Conservation (phyloP, 2,888 invertebrate species). For the Eristalis tenax region DNA sequence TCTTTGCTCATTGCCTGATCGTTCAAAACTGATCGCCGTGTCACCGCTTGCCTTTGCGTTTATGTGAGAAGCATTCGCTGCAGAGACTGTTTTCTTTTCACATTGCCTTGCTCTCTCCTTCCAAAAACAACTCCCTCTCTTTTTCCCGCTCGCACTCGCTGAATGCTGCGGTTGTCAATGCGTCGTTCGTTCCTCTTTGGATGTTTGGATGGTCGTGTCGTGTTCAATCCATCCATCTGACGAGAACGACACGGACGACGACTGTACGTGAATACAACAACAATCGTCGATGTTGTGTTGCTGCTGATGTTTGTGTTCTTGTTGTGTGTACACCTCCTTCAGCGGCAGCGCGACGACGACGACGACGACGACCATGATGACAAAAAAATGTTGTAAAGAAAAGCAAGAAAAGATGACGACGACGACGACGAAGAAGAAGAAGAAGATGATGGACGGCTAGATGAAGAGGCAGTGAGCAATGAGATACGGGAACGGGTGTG, state of each 20-base stretch:
- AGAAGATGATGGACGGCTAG: neutral
- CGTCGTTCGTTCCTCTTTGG: neutral
- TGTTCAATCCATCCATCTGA: constrained; percentile 2
- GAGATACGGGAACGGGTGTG: no score
- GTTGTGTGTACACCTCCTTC: constrained; percentile 25
- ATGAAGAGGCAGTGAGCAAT: neutral
- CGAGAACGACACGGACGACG: neutral
- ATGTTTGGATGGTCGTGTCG: constrained; percentile 1
- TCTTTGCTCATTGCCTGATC: constrained; percentile 26
- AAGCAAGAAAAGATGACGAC: neutral
- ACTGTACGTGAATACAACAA: neutral
- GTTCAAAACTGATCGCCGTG: constrained; percentile 53
- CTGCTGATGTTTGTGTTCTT: constrained; percentile 15
- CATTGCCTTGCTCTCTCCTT: neutral
- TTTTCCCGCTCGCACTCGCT: no score
- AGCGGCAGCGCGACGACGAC: neutral
- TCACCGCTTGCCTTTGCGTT: constrained; percentile 35
- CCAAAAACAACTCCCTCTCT: neutral
- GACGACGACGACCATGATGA: constrained; percentile 20
- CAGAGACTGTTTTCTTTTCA: constrained; percentile 17
- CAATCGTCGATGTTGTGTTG: constrained; percentile 4
- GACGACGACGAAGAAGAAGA: neutral
- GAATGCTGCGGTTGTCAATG: neutral
- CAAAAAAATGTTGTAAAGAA: constrained; percentile 10
- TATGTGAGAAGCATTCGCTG: constrained; percentile 18